Evolutionary conservation across 2,888 invertebrate species (phyloP).

Genomic region (Philereme vetulata): DNA sequence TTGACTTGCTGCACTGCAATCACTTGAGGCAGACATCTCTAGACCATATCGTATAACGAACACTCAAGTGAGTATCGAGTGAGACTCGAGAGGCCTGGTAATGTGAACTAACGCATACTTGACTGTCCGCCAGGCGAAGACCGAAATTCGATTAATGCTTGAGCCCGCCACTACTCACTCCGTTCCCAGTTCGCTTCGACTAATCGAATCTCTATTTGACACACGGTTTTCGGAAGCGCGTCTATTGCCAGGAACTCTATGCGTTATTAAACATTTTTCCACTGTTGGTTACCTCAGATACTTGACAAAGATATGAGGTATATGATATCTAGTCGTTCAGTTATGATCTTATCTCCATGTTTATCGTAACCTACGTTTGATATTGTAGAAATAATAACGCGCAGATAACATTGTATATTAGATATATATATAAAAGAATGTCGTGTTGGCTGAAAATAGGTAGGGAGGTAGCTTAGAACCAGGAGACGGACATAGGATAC

Average conservation of each 20-base stretch:
- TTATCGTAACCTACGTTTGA: neutral
- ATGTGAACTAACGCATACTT: slow-evolving; percentile 75
- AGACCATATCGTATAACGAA: slow-evolving; percentile 70
- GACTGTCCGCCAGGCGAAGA: slow-evolving; percentile 65
- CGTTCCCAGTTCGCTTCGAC: slow-evolving; percentile 62
- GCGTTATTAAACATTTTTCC: slow-evolving; percentile 4
- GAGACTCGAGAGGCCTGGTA: slow-evolving; percentile 66
- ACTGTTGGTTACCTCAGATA: neutral
- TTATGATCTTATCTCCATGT: slow-evolving; percentile 34
- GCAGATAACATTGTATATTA: neutral
- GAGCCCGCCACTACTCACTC: slow-evolving; percentile 62
- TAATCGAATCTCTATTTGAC: slow-evolving; percentile 65
- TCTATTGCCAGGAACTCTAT: slow-evolving; percentile 36
- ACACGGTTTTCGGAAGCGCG: slow-evolving; percentile 38
- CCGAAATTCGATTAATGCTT: slow-evolving; percentile 79
- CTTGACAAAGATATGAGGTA: neutral
- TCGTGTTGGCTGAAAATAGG: no score
- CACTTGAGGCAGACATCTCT: slow-evolving; percentile 69
- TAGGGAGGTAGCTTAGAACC: no score
- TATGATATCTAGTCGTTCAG: slow-evolving; percentile 14
- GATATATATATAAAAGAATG: no score
- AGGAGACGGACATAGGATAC: no score
- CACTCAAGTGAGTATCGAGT: slow-evolving; percentile 68
- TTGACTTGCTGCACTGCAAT: slow-evolving; percentile 69
- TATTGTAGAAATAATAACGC: neutral